Conservation (phyloP, 2,113 vertebrate genomes). For the Heterotilapia buettikoferi region DNA sequence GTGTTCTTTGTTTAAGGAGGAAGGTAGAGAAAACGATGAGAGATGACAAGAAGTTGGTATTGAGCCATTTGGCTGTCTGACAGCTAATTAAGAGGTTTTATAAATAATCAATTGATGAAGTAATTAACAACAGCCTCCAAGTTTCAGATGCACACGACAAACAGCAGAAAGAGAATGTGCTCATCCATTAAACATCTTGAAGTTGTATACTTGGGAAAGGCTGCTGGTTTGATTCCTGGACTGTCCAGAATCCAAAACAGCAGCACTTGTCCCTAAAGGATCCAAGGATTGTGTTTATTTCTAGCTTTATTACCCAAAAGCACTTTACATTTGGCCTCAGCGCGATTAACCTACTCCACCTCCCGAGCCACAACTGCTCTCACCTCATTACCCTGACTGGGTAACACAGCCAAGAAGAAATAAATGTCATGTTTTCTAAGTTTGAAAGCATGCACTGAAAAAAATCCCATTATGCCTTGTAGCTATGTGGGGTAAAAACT, state of each 20-base stretch:
- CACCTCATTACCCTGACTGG: neutral
- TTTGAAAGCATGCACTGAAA: neutral
- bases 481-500: neutral
- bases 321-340: neutral
- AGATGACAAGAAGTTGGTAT: slow-evolving; percentile 27
- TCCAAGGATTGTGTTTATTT: neutral
- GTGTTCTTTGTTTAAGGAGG: neutral
- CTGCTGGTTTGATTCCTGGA: neutral
- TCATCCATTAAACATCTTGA: neutral
- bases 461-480: neutral
- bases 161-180: neutral
- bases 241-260: neutral
- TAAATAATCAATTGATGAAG: slow-evolving; percentile 69
- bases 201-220: neutral
- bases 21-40: neutral
- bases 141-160: slow-evolving; percentile 27
- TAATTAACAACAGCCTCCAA: slow-evolving; percentile 66
- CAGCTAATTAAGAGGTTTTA: slow-evolving; percentile 66
- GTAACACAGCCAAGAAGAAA: neutral
- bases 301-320: neutral
- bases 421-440: neutral
- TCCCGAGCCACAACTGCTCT: neutral
- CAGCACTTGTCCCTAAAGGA: neutral
- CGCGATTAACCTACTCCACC: neutral
- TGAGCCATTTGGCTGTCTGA: slow-evolving; percentile 60